Base-by-base conservation (phyloP, 2,888 invertebrate species). In the Metalampra italica region DNA sequence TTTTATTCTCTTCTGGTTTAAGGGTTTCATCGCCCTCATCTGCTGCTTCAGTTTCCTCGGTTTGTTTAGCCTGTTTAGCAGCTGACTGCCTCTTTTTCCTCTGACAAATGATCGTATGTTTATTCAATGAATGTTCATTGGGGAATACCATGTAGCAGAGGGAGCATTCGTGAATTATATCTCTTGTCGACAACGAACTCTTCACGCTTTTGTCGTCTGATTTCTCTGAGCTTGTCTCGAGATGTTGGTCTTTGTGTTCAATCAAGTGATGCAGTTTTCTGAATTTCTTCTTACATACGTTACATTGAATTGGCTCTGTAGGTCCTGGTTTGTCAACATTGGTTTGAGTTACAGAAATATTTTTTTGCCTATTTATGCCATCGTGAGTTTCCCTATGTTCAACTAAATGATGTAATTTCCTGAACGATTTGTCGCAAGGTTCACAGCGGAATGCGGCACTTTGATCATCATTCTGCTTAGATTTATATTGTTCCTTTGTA, bases 81-180 rank as follows among this genome's bases (percentile, higher is more conserved):
- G 67, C 67, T 8, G 83, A 75, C 55, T 85, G 83, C 13, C 75
- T 76, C 62, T 84, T 89, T 60, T 90, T 90, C 56, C 78, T 78
- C 55, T 79, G 77, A 60, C 90, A 90, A 54, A 77, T 72, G 7
- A 77, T 60, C 0, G 78, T 73, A 49, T 90, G 90, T 58, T 88
- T 90, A 47, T 73, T 89, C 9, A 90, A 60, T 0, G 90, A 89
- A 64, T 89, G 88, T 49, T 89, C 90, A 54, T 90, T 90, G 9
- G 90, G 90, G 60, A 90, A 90, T 1, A 90, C 90, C 90, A 90
- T 90, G 55, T 90, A 90, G 57, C 90, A 90, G 12, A 87, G 75
- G 34, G 89, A 78, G 60, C 90, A 90, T 64, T 90, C 90, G 45
- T 90, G 90, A 60, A 90, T 90, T 45, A 90, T 90, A 50, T 90